Evolutionary conservation across 2,888 invertebrate species (phyloP).

Genomic region (Cantharis rustica): DNA sequence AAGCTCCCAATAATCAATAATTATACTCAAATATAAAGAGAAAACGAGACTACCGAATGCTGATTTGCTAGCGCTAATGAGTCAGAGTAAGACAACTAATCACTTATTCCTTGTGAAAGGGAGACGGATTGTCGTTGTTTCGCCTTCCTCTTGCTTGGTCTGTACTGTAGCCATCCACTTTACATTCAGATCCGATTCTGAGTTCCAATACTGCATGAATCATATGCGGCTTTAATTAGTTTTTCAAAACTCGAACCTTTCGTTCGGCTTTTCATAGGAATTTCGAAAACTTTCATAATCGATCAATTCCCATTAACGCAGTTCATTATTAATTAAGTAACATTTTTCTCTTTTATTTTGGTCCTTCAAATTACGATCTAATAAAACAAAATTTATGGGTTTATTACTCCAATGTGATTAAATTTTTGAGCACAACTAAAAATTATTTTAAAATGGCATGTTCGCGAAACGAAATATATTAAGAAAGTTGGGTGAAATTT

Average conservation of each 20-base stretch:
- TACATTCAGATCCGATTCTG: conserved; percentile 31
- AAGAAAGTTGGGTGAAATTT: not conserved
- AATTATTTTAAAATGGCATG: not conserved
- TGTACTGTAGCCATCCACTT: conserved; percentile 30
- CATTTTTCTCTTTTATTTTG: not conserved
- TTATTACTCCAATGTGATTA: not conserved
- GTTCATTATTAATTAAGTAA: not conserved
- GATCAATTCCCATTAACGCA: not conserved
- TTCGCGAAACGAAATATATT: not conserved
- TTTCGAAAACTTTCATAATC: not conserved
- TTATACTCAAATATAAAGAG: conserved; percentile 66
- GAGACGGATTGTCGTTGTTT: conserved; percentile 51
- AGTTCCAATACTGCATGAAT: conserved; percentile 32
- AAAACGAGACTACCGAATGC: conserved; percentile 54
- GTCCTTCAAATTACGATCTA: not conserved
- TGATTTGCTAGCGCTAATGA: conserved; percentile 46
- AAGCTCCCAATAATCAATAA: conserved; percentile 65
- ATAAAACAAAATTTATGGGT: not conserved
- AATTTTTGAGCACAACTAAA: not conserved
- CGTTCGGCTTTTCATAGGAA: conserved; percentile 10
- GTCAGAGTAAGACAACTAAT: conserved; percentile 40
- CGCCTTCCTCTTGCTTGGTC: conserved; percentile 39
- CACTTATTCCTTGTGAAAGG: conserved; percentile 41
- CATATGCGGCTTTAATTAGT: conserved; percentile 31
- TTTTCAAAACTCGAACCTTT: conserved; percentile 27